Base-by-base conservation (phyloP, 2,797 vertebrate genomes). In the Sitta carolinensis region DNA sequence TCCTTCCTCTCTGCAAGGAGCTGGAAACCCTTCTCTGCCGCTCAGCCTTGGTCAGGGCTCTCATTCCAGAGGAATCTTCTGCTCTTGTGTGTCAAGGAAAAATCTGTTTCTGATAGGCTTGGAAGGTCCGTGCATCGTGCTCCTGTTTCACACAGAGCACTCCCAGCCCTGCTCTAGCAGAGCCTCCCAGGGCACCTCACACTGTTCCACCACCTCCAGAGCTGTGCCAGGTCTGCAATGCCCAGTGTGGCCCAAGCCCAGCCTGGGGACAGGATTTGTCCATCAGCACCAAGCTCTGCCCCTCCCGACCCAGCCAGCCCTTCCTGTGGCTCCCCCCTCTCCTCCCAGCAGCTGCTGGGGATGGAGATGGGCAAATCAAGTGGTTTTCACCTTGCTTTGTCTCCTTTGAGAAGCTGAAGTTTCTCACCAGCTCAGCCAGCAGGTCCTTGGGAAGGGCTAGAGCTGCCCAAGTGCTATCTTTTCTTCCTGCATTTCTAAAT, bases 91-190 rank as follows among this genome's bases (percentile, higher is more conserved):
- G 72, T 96, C 64, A 64, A 84, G 69, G 48, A 32, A 87, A 93
- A 89, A 57, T 94, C 90, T 96, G 91, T 95, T 97, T 97, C 90
- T 91, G 96, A 90, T 91, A 94, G 95, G 90, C 32, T 1, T 29
- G n/a, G 73, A 92, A 84, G 61, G 83, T 93, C 86, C 75, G 69
- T 72, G 78, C 72, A 8, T 95, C n/a, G 4, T 61, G 62, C 59
- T 93, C 94, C 84, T 66, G 84, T 90, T 96, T 95, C 95, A 91
- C 72, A 88, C 83, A 94, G 88, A 80, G 75, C 91, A 19, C 34
- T 62, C 85, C 45, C 72, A 52, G 74, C 88, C 84, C 70, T 91
- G 68, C 74, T 1, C 75, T 90, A 87, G 52, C 75, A 69, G 13
- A 10, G 9, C 62, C 87, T 84, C 80, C 10, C 40, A 12, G 88